Evolutionary conservation across 2,113 vertebrate species (phyloP).

Genomic region (Chiloscyllium plagiosum): DNA sequence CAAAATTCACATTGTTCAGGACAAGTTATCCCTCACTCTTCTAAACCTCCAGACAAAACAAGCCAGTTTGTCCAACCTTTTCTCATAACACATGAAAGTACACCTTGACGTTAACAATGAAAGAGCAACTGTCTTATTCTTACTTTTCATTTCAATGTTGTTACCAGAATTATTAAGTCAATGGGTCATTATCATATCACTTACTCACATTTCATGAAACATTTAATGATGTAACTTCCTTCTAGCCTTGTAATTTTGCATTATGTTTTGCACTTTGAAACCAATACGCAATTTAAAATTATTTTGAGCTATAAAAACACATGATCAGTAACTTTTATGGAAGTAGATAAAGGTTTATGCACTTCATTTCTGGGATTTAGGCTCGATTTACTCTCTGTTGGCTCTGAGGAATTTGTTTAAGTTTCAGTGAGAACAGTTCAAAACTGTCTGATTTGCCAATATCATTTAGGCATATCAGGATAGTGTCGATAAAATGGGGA

Average conservation of each 20-base stretch:
- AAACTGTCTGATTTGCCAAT: not conserved
- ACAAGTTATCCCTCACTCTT: no score
- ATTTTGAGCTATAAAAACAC: not conserved
- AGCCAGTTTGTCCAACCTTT: no score
- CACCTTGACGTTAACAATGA: not conserved
- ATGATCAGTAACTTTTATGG: not conserved
- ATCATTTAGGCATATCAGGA: no score
- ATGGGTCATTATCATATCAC: not conserved
- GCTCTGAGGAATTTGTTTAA: not conserved
- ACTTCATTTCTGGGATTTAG: not conserved
- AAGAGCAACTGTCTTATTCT: not conserved
- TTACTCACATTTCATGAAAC: not conserved
- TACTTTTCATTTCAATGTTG: not conserved
- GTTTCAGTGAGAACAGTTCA: not conserved
- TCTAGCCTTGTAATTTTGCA: not conserved
- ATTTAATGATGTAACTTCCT: not conserved
- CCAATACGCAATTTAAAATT: not conserved
- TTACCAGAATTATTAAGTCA: not conserved
- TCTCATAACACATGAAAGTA: no score
- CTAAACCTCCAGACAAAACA: no score
- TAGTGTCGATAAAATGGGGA: no score
- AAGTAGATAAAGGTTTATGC: not conserved
- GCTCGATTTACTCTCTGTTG: not conserved
- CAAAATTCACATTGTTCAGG: no score
- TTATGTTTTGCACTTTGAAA: not conserved